Evolutionary conservation across 1,140 invertebrate genomes (phyloP), one percentile per base, ranked within the genome.

Genomic region (Neotoxoptera formosana): DNA sequence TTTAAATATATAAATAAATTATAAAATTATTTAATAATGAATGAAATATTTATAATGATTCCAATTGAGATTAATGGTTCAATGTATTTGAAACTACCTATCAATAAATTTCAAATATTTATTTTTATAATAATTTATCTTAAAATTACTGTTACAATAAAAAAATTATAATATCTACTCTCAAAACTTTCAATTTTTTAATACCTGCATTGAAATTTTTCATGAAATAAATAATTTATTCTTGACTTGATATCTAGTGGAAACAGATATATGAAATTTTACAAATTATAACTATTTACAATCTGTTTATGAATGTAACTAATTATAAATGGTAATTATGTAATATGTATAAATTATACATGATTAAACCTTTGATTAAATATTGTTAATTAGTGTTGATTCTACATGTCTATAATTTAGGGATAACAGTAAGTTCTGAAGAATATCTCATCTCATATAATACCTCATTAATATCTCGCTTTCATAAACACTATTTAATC

Each of bases 391-490:
- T 45, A 20, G 87, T 89, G 34, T 36, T 53, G n/a, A 51, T 53
- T 87, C 11, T 47, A 45, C 2, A 90, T 91, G 30, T 93, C 47
- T 92, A 23, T 93, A 93, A 11, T 88, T 47, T n/a, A 53, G 8
- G 21, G 20, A 53, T 89, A 53, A 48, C 8, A 87, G 48, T 89
- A 89, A 89, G 87, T 89, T 89, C 20, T 25, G 8, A 89, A 89
- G n/a, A 36, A 41, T 25, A 76, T 14, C 17, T n/a, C n/a, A n/a
- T n/a, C n/a, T n/a, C 1, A 76, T 76, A 76, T 6, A 89, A 89
- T 89, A 89, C 7, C 3, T 53, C 21, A 53, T 34, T 89, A 53
- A 53, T 34, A 34, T 88, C 9, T 89, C 6, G 36, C 23, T 56
- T 53, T 21, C 88, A 89, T 56, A 36, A 56, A 25, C 51, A 89